A percentile compares a stretch with the other conserved stretches of the same genome.
Conservation (phyloP, 1,140 invertebrate genomes). For the Eupeodes corollae region DNA sequence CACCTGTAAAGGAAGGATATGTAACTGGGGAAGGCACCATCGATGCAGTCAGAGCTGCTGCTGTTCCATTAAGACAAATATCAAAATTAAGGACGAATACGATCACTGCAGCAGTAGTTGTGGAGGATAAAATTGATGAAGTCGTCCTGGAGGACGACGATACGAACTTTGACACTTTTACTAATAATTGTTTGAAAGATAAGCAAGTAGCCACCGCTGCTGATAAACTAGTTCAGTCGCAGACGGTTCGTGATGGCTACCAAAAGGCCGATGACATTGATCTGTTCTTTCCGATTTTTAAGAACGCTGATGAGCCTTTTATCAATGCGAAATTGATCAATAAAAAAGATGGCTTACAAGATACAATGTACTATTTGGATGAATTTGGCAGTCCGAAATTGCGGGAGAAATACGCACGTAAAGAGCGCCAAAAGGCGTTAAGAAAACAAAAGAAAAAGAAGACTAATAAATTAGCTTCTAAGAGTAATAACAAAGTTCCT, state of each 20-base stretch:
- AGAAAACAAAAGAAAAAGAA: slow-evolving; percentile 21
- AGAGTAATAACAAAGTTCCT: too few relatives aligned
- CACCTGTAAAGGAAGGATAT: too few relatives aligned
- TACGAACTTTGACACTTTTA: slow-evolving; percentile 4
- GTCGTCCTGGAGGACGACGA: slow-evolving; percentile 23
- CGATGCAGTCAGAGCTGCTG: too few relatives aligned
- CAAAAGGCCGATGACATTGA: slow-evolving; percentile 20
- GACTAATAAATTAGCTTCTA: slow-evolving; percentile 11
- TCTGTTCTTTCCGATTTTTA: slow-evolving; percentile 24
- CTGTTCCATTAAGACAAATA: too few relatives aligned
- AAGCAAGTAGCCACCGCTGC: background rate
- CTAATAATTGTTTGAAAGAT: background rate
- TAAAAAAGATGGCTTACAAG: slow-evolving; percentile 33
- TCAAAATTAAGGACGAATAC: too few relatives aligned
- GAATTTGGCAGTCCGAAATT: slow-evolving; percentile 36
- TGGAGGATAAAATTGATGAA: slow-evolving; percentile 35
- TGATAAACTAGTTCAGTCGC: too few relatives aligned
- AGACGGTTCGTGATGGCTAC: background rate
- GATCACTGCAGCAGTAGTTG: slow-evolving; percentile 9
- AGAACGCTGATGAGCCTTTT: slow-evolving; percentile 29
- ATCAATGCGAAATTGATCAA: slow-evolving; percentile 34
- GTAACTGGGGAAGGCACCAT: too few relatives aligned
- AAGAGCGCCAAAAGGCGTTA: slow-evolving; percentile 25
- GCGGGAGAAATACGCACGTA: slow-evolving; percentile 30
- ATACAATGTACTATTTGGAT: slow-evolving; percentile 36